A percentile compares a stretch with the other conserved stretches of the same genome.
These are phyloP conservation scores for Rhinopomastus cyanomelas DNA, from an alignment of 2,113 vertebrate species.

Conservation along the genomic window DNA sequence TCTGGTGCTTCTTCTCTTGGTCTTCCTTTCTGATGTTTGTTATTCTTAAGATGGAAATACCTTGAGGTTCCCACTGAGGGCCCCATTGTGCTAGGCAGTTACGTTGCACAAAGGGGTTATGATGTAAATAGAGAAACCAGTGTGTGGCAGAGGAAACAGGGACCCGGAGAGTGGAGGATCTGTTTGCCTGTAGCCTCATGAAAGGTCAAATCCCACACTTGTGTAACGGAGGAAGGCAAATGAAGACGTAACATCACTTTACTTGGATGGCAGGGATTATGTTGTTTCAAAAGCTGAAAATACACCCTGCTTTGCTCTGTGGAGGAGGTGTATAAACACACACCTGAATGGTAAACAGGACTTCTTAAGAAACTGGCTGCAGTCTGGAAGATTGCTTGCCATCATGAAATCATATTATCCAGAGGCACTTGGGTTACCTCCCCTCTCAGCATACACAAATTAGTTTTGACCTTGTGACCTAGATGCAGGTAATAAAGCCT, in stretches of 20 bases:
- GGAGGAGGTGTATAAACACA: not conserved
- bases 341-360: not conserved
- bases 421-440: constrained; percentile 9
- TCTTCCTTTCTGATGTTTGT: constrained; percentile 44
- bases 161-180: not conserved
- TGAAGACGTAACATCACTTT: not conserved
- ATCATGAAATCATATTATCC: not conserved
- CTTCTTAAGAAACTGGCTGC: constrained; percentile 12
- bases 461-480: constrained; percentile 44
- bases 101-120: not conserved
- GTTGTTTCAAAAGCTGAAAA: not conserved
- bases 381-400: constrained; percentile 33
- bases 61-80: constrained; percentile 65
- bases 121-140: constrained; percentile 58
- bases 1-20: not conserved
- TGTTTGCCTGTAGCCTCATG: not conserved
- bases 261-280: not conserved
- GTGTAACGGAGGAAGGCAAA: not conserved
- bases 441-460: not conserved
- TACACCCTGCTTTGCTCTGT: not conserved
- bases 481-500: constrained; percentile 2
- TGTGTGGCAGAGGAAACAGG: constrained; percentile 39
- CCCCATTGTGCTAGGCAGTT: constrained; percentile 47
- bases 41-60: constrained; percentile 47
- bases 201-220: not conserved